Percentiles rank a stretch among this genome's conserved stretches.
phyloP scores from a whole-genome alignment of 2,797 vertebrate species.

The Hypotaenidia okinawae region DNA sequence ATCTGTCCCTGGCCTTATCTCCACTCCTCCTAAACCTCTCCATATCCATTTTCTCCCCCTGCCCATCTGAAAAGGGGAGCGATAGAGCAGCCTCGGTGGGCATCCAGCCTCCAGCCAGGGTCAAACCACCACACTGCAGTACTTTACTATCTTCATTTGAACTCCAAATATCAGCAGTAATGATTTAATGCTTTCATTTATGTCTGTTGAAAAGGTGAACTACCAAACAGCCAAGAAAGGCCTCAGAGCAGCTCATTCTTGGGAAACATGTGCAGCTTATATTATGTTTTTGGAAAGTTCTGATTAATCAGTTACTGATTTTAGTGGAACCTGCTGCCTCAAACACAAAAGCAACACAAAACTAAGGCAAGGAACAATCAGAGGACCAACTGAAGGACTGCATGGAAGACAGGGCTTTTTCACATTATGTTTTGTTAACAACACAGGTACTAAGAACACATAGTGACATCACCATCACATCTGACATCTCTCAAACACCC shows the following conservation, averaged over 20 bases:
- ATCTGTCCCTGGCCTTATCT: too few species aligned
- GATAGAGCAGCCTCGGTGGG: too few species aligned
- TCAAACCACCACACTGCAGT: background rate
- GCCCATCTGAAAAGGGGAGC: too few species aligned
- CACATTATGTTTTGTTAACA: background rate
- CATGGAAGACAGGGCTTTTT: background rate
- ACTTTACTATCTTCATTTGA: background rate
- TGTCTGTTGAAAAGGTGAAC: constrained; percentile 11
- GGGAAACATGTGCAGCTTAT: background rate
- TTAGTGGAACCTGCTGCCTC: background rate
- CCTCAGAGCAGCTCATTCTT: too few species aligned
- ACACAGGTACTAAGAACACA: background rate
- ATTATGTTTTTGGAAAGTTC: background rate
- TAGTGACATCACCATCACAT: too few species aligned
- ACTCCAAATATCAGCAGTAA: background rate
- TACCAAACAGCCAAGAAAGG: background rate
- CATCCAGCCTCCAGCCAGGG: too few species aligned
- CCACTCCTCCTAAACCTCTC: too few species aligned
- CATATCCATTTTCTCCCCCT: too few species aligned
- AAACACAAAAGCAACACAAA: background rate
- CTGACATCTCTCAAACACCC: background rate
- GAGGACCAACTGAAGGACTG: background rate
- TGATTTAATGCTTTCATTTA: constrained; percentile 11
- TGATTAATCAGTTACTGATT: background rate
- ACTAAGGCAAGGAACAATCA: background rate